Evolutionary conservation across 2,888 invertebrate species (phyloP).

Genomic region (Anticlea derivata): DNA sequence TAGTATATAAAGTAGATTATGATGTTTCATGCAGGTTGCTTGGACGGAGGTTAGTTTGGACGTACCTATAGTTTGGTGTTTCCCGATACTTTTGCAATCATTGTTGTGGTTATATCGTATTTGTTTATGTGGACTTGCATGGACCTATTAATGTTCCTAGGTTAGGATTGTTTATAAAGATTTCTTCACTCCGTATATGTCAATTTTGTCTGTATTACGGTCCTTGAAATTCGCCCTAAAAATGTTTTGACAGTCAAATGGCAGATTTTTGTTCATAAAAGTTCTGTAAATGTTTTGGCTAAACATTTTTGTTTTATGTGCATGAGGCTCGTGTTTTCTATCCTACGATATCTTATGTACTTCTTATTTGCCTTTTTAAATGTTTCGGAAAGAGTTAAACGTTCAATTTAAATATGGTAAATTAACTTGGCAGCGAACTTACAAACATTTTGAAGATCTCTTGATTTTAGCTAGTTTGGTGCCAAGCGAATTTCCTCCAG

Average conservation of each 20-base stretch:
- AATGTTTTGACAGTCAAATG: too few species aligned
- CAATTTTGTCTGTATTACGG: too few species aligned
- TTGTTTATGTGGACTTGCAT: constrained; percentile 31
- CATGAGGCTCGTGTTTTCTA: constrained; percentile 24
- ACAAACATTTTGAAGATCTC: too few species aligned
- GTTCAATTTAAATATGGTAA: too few species aligned
- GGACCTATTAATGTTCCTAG: constrained; percentile 12
- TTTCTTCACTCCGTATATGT: neutral
- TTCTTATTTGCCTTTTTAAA: too few species aligned
- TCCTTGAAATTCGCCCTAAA: too few species aligned
- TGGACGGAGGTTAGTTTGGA: constrained; percentile 85
- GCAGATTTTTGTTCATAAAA: neutral
- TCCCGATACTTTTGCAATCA: constrained; percentile 40
- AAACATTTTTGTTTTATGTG: constrained; percentile 1
- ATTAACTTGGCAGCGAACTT: too few species aligned
- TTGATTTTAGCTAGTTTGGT: too few species aligned
- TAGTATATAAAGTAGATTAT: constrained; percentile 49
- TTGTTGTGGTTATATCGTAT: constrained; percentile 47
- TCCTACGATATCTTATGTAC: neutral
- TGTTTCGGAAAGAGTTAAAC: too few species aligned
- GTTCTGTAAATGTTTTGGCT: constrained; percentile 4
- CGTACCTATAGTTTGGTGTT: constrained; percentile 53
- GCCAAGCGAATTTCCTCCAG: too few species aligned
- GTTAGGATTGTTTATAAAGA: constrained; percentile 9
- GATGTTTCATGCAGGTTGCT: constrained; percentile 82